These are phyloP conservation scores for Drosophila basisetae DNA, from an alignment of 2,888 invertebrate species.

Conservation along the genomic window DNA sequence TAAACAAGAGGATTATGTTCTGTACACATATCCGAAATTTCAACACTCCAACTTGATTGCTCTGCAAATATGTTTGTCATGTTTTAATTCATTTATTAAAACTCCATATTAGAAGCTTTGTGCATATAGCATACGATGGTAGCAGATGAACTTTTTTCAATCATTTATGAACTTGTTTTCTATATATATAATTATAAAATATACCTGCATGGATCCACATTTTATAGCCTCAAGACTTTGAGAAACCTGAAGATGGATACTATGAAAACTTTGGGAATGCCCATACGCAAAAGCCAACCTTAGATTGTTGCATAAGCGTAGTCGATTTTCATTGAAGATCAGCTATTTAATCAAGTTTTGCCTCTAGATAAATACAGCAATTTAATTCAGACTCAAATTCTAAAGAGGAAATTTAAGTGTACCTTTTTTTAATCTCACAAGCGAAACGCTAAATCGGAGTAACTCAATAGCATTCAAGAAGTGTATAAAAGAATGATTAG, in stretches of 20 bases:
- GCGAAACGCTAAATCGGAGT: neutral
- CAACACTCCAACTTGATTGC: slow-evolving; percentile 19
- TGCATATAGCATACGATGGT: neutral
- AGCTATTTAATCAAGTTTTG: neutral
- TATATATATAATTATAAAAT: neutral
- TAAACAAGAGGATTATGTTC: slow-evolving; percentile 50
- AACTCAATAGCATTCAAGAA: neutral
- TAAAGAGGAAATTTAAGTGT: neutral
- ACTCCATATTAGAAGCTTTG: neutral
- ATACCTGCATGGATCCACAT: neutral
- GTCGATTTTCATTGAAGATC: neutral
- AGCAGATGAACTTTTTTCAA: neutral
- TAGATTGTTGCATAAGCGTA: neutral
- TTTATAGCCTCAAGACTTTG: neutral
- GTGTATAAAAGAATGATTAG: slow-evolving; percentile 17
- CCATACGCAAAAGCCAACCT: neutral
- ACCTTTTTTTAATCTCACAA: neutral
- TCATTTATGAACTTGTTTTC: neutral
- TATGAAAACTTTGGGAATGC: neutral
- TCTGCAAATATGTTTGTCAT: too few relatives aligned
- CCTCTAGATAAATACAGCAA: neutral
- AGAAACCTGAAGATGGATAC: neutral
- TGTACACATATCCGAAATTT: slow-evolving; percentile 3
- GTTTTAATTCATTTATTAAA: neutral
- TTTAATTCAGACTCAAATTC: neutral